phyloP scores from a whole-genome alignment of 2,113 vertebrate species.

The Orthonyx spaldingii region DNA sequence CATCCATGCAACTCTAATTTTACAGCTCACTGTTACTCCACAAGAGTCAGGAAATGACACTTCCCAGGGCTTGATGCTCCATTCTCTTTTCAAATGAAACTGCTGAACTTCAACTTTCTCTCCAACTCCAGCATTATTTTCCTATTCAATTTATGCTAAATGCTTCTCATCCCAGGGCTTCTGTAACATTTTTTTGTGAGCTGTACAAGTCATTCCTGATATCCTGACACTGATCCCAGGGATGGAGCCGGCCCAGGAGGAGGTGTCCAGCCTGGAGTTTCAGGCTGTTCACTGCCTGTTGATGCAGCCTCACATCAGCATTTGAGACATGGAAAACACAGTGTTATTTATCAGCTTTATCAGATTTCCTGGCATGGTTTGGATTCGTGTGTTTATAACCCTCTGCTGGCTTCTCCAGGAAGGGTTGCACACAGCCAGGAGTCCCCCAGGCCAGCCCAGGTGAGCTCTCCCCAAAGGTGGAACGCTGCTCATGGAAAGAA shows the following conservation, averaged over 20 bases:
- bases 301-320: background rate
- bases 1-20: constrained; percentile 5
- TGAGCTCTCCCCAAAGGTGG: background rate
- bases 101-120: constrained; percentile 3
- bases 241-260: background rate
- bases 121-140: background rate
- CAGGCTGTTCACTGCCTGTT: background rate
- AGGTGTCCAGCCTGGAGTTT: background rate
- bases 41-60: constrained; percentile 41
- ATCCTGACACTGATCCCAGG: background rate
- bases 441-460: background rate
- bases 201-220: background rate
- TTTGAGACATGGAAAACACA: fast-evolving
- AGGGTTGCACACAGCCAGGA: background rate
- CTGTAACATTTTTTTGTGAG: background rate
- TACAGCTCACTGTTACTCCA: constrained; percentile 13
- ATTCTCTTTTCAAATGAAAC: background rate
- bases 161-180: background rate
- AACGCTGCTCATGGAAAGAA: background rate
- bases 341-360: fast-evolving
- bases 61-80: constrained; percentile 31
- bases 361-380: background rate
- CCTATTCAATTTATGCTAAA: background rate
- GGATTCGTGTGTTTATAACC: background rate
- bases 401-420: background rate